A percentile compares a stretch with the other conserved stretches of the same genome.
phyloP scores from a whole-genome alignment of 2,797 vertebrate species.

The Oreortyx pictus region DNA sequence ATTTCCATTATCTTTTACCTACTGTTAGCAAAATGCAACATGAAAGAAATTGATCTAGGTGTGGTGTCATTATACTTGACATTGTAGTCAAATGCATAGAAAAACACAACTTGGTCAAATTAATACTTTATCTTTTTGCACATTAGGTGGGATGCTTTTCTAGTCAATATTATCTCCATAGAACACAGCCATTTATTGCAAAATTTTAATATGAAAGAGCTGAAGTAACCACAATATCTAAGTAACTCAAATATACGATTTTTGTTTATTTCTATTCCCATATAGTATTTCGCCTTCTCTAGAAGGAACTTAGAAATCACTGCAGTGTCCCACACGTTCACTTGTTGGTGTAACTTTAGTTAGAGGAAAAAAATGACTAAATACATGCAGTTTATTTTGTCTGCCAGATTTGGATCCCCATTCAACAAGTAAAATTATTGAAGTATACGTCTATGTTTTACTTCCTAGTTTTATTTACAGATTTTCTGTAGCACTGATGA shows the following conservation, averaged over 20 bases:
- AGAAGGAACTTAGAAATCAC: background rate
- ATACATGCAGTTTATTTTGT: background rate
- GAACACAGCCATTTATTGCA: background rate
- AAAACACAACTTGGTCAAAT: background rate
- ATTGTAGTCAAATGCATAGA: background rate
- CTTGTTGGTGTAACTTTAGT: background rate
- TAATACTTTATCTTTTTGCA: background rate
- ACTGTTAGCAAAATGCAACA: background rate
- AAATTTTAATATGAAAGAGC: background rate
- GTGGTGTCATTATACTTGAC: background rate
- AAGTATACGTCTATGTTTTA: background rate
- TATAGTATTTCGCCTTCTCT: background rate
- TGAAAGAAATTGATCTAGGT: background rate
- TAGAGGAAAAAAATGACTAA: background rate
- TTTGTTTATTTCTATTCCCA: background rate
- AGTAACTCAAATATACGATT: background rate
- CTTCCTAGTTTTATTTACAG: background rate
- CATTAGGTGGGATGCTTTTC: background rate
- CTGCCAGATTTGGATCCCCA: background rate
- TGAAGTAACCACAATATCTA: accelerated
- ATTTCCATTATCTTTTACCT: background rate
- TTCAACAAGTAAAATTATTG: background rate
- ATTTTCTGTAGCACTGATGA: background rate
- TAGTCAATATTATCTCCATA: background rate
- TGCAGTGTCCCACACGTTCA: background rate